These are phyloP conservation scores for Fratercula arctica DNA, from an alignment of 2,797 vertebrate species.

Conservation along the genomic window DNA sequence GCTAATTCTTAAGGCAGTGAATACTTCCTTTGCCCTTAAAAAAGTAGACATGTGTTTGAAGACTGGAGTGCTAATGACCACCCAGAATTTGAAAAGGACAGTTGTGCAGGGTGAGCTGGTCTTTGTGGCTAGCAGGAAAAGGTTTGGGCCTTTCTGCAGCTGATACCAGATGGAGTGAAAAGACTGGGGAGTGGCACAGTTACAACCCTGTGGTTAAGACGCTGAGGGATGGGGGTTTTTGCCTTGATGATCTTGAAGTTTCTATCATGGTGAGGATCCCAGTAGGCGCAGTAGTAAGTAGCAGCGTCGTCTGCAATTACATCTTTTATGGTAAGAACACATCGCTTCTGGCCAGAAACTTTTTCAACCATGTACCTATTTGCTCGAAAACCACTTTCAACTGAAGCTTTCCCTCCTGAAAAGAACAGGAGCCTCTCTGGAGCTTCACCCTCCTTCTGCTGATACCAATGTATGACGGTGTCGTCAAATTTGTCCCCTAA, in stretches of 20 bases:
- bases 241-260: neutral
- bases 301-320: neutral
- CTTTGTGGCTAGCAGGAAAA: neutral
- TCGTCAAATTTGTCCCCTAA: neutral
- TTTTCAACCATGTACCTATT: neutral
- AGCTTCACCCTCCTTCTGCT: conserved; percentile 6
- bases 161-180: neutral
- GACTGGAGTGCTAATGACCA: neutral
- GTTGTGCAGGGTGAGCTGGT: neutral
- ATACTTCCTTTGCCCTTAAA: neutral
- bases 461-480: conserved; percentile 45
- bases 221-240: neutral
- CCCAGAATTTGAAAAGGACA: neutral
- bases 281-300: conserved; percentile 59
- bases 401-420: fast-evolving
- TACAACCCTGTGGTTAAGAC: neutral
- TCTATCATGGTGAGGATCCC: neutral
- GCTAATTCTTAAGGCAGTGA: neutral
- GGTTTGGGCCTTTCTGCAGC: neutral
- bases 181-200: neutral
- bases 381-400: neutral
- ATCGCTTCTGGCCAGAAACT: neutral
- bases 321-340: conserved; percentile 24
- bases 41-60: neutral
- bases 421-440: neutral